Conservation (phyloP, 2,888 invertebrate species). For the Spodoptera exigua region DNA sequence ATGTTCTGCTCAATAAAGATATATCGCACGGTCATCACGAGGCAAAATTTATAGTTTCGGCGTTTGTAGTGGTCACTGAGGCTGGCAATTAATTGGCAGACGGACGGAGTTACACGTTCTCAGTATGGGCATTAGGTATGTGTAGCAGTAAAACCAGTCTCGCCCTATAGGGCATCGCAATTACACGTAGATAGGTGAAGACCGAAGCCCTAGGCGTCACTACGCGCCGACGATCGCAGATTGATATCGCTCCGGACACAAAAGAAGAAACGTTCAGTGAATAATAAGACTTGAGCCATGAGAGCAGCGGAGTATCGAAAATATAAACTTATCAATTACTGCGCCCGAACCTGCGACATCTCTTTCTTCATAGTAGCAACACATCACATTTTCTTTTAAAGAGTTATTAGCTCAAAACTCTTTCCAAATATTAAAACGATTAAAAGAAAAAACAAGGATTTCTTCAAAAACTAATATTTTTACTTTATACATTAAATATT, state of each 20-base stretch:
- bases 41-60: slow-evolving; percentile 75
- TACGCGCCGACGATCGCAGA: slow-evolving; percentile 77
- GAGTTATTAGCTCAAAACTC: too few relatives aligned
- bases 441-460: too few relatives aligned
- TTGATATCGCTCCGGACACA: slow-evolving; percentile 84
- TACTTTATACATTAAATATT: too few relatives aligned
- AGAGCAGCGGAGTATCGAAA: slow-evolving; percentile 43
- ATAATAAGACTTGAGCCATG: slow-evolving; percentile 76
- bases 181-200: slow-evolving; percentile 79
- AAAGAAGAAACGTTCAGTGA: slow-evolving; percentile 82
- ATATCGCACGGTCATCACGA: slow-evolving; percentile 63
- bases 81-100: slow-evolving; percentile 81
- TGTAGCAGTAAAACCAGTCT: slow-evolving; percentile 76
- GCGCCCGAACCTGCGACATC: too few relatives aligned
- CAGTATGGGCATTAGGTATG: slow-evolving; percentile 78
- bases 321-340: neutral
- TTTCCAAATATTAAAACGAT: too few relatives aligned
- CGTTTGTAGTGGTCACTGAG: slow-evolving; percentile 64
- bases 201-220: slow-evolving; percentile 76
- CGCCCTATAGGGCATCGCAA: slow-evolving; percentile 79
- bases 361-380: too few relatives aligned
- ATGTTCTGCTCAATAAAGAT: slow-evolving; percentile 64
- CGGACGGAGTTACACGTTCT: slow-evolving; percentile 73
- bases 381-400: too few relatives aligned
- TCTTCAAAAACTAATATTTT: too few relatives aligned